A percentile compares a stretch with the other conserved stretches of the same genome.
Conservation (phyloP, 2,113 vertebrate genomes). For the Gobiocypris rarus region DNA sequence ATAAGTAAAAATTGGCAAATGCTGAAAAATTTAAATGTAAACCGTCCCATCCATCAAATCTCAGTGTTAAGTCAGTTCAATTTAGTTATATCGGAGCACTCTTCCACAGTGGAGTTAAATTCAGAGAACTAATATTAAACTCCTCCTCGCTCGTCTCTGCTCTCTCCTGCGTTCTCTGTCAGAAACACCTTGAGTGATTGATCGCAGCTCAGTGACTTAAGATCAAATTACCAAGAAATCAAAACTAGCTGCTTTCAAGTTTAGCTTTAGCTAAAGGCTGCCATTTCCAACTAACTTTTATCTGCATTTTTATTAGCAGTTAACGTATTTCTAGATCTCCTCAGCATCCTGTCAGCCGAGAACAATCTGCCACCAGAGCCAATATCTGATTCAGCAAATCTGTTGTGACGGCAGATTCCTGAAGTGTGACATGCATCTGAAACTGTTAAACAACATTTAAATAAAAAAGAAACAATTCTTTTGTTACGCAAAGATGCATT, state of each 20-base stretch:
- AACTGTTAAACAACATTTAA: background rate
- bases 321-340: background rate
- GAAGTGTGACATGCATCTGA: background rate
- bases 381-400: background rate
- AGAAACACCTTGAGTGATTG: background rate
- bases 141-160: background rate
- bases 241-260: slow-evolving; percentile 12
- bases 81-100: background rate
- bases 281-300: background rate
- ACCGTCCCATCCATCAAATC: slow-evolving; percentile 18
- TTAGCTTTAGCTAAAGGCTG: background rate
- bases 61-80: background rate
- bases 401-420: background rate
- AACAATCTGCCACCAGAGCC: background rate
- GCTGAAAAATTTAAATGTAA: background rate
- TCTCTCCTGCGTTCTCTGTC: background rate
- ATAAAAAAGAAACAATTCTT: no score
- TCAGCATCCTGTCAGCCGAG: background rate
- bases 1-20: background rate
- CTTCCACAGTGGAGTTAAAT: background rate
- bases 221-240: slow-evolving; percentile 22
- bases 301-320: background rate
- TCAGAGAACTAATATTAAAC: slow-evolving; percentile 22
- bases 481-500: background rate
- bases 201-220: background rate